Conservation (phyloP, 1,140 invertebrate genomes). For the Pseudomyrmex flavicornis region DNA sequence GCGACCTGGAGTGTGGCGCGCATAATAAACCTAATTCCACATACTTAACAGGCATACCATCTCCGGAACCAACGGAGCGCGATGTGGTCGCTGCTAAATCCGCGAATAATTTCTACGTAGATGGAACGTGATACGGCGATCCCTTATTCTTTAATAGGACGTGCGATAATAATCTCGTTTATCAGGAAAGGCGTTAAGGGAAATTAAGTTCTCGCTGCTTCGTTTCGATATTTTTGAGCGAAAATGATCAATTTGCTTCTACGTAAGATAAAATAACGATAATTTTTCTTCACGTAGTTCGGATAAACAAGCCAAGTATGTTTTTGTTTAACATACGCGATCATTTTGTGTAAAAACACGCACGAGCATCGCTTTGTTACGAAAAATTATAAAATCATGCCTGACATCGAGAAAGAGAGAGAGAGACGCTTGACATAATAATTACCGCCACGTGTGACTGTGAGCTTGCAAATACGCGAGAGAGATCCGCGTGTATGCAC, state of each 20-base stretch:
- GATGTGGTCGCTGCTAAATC: conserved; percentile 56
- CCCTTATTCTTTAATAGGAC: conserved; percentile 40
- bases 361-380: background rate
- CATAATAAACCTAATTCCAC: conserved; percentile 75
- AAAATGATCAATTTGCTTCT: conserved; percentile 40
- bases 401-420: background rate
- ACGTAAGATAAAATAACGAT: background rate
- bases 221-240: conserved; percentile 16
- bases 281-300: background rate
- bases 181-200: conserved; percentile 22
- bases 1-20: conserved; percentile 43
- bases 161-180: conserved; percentile 33
- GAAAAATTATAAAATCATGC: background rate
- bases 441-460: background rate
- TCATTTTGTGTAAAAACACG: no score
- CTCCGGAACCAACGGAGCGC: conserved; percentile 15
- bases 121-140: conserved; percentile 28
- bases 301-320: background rate
- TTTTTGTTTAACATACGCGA: background rate
- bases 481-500: background rate
- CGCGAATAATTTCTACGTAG: conserved; percentile 43
- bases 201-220: background rate
- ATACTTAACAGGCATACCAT: conserved; percentile 72
- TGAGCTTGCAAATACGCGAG: background rate
- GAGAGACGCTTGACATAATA: conserved; percentile 4